phyloP scores from a whole-genome alignment of 2,113 vertebrate genomes.

The Prinia subflava region DNA sequence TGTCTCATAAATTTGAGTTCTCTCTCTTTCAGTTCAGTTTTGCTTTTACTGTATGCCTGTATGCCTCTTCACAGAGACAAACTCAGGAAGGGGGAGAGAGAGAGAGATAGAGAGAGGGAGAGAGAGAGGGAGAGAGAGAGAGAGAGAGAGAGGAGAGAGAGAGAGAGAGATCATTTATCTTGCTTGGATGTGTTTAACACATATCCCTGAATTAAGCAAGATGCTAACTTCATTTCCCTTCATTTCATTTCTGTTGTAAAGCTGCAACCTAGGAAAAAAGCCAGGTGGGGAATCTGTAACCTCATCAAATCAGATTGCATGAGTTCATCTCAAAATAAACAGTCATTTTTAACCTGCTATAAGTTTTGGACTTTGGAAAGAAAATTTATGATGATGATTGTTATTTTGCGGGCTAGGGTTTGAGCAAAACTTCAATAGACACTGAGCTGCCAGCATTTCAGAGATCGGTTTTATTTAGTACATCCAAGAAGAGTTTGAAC shows the following conservation, averaged over 20 bases:
- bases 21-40: background rate
- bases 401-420: background rate
- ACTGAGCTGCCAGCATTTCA: background rate
- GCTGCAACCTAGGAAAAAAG: background rate
- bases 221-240: constrained; percentile 46
- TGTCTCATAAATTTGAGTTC: background rate
- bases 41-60: constrained; percentile 2
- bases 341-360: background rate
- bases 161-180: constrained; percentile 37
- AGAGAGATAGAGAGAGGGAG: background rate
- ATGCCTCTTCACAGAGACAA: background rate
- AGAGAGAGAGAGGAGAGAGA: background rate
- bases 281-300: background rate
- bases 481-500: constrained; percentile 72
- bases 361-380: constrained; percentile 47
- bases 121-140: background rate
- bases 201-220: constrained; percentile 56
- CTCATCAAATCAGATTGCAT: constrained; percentile 7
- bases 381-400: background rate
- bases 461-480: constrained; percentile 62
- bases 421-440: constrained; percentile 17
- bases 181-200: constrained; percentile 39
- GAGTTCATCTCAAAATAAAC: constrained; percentile 22
- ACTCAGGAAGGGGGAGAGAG: background rate
- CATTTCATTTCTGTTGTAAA: constrained; percentile 29